Conservation (phyloP, 2,888 invertebrate genomes). For the Pandemis cinnamomeana region DNA sequence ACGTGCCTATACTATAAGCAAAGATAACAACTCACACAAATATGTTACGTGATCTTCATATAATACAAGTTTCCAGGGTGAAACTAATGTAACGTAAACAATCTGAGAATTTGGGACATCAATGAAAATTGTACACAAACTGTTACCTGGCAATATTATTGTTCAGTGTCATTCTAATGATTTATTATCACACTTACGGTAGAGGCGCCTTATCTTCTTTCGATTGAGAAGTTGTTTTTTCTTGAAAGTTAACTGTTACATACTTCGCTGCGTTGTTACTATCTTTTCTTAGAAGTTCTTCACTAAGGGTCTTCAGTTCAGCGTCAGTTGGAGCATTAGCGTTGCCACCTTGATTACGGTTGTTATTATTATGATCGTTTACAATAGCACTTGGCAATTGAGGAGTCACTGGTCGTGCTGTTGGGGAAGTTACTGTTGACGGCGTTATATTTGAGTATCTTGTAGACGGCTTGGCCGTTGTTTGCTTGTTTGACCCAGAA, state of each 20-base stretch:
- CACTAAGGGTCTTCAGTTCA: conserved; percentile 88
- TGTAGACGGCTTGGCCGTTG: conserved; percentile 54
- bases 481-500: conserved; percentile 60
- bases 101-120: background rate
- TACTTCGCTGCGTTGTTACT: conserved; percentile 88
- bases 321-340: conserved; percentile 78
- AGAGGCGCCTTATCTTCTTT: conserved; percentile 88
- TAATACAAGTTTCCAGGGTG: background rate
- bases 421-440: conserved; percentile 42
- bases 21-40: background rate
- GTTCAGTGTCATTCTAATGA: background rate
- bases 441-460: conserved; percentile 47
- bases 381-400: conserved; percentile 78
- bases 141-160: background rate
- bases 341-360: conserved; percentile 51
- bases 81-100: background rate
- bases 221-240: conserved; percentile 88
- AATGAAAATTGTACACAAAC: background rate
- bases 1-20: conserved; percentile 9
- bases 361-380: conserved; percentile 62
- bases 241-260: conserved; percentile 90
- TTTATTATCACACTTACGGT: conserved; percentile 85
- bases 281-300: conserved; percentile 89
- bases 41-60: background rate
- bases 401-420: conserved; percentile 55